Base-by-base conservation (phyloP, 2,113 vertebrate species). In the Thomomys bottae region DNA sequence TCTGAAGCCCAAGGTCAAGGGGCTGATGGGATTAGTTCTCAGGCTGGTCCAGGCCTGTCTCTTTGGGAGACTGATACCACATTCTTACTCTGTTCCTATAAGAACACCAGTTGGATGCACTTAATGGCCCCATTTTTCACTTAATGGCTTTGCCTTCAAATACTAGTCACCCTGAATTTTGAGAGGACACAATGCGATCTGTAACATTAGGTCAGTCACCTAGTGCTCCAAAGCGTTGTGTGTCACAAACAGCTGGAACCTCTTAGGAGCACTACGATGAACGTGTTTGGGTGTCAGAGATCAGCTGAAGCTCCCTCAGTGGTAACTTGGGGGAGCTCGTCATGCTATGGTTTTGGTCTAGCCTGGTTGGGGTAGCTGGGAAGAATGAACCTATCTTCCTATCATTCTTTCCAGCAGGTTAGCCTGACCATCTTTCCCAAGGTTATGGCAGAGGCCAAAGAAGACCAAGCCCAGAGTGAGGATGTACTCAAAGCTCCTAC, bases 171-270 rank as follows among this genome's bases (percentile, higher is more conserved):
- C 34, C 24, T 11, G 61, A 64, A 57, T 26, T 38, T 30, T 84
- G 12, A 0, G 36, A 61, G 59, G 59, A 61, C 18, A 30, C 2
- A 77, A 14, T 40, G 34, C 42, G 80, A 30, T 24, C 26, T 30
- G 18, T 36, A 23, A n/a, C 6, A 54, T 5, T 2, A 0, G 34
- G 5, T 64, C 9, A 11, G 38, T 8, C n/a, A 28, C 5, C 15
- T 38, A 0, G 30, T 23, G 38, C 23, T 4, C 12, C 6, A 49
- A 21, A 20, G 12, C 6, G 24, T 17, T 8, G 2, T 49, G 17
- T 36, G 57, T 38, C 17, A 9, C 32, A 21, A 49, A 38, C 8
- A 90, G 38, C 20, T 0, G 3, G 10, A 70, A 49, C 2, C 54
- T 14, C 4, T 73, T 73, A 79, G 8, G 4, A 1, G 4, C 18